These are phyloP conservation scores for Aurelia sp. DNA, from an alignment of 30 jellyfish, hydroid and myxozoan genomes.

Conservation along the genomic window DNA sequence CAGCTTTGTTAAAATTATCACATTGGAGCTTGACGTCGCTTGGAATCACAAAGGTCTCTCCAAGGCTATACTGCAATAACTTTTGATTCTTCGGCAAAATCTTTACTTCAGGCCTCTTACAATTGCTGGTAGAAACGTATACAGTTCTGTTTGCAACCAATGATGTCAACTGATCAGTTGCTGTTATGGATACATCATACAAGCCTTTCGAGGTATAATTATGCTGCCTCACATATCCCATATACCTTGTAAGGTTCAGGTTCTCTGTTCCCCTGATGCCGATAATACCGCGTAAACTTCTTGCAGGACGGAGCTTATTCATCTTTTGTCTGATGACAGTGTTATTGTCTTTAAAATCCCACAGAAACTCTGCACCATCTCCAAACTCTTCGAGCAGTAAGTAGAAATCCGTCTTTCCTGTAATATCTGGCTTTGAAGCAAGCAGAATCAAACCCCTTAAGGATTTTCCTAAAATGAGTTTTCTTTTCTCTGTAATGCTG, in stretches of 20 bases:
- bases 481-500: neutral
- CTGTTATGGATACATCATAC: constrained; percentile 2
- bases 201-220: constrained; percentile 8
- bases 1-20: constrained; percentile 37
- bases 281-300: neutral
- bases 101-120: constrained; percentile 43
- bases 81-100: neutral
- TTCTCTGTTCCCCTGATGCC: constrained; percentile 7
- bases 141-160: no score
- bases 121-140: neutral
- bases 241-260: neutral
- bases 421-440: neutral
- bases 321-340: neutral
- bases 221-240: constrained; percentile 1
- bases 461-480: neutral
- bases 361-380: neutral
- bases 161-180: constrained; percentile 10
- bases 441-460: neutral
- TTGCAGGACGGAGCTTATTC: neutral
- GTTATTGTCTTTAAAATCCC: constrained; percentile 31
- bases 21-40: constrained; percentile 26
- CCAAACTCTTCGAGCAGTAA: constrained; percentile 19
- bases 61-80: constrained; percentile 1
- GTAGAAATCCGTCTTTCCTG: neutral
- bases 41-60: constrained; percentile 19